A percentile compares a stretch with the other conserved stretches of the same genome.
These are phyloP conservation scores for Melanotaenia nigrans DNA, from an alignment of 2,797 vertebrate genomes.

Conservation along the genomic window DNA sequence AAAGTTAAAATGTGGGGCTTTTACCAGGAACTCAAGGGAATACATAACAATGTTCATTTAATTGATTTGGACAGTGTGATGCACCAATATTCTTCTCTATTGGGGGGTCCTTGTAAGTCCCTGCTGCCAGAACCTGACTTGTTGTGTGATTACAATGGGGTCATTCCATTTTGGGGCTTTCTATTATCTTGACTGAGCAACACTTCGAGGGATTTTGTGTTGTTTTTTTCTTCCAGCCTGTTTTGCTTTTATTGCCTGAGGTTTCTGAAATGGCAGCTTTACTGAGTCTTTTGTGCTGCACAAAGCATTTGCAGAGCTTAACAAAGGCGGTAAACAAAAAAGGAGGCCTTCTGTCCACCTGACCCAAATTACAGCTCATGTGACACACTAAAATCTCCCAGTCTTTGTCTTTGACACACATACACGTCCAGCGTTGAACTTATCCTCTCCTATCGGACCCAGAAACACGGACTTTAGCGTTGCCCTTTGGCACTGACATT, in stretches of 20 bases:
- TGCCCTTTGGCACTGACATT: slow-evolving; percentile 70
- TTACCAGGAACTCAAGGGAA: slow-evolving; percentile 6
- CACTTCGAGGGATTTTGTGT: slow-evolving; percentile 32
- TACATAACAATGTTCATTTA: slow-evolving; percentile 15
- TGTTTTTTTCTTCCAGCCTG: slow-evolving; percentile 32
- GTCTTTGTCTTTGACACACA: background rate
- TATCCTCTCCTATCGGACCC: slow-evolving; percentile 15
- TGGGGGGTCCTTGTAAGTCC: background rate
- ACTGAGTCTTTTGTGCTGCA: slow-evolving; percentile 47
- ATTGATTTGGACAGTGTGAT: background rate
- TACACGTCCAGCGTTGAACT: background rate
- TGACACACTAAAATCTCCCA: slow-evolving; percentile 25
- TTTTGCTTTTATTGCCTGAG: slow-evolving; percentile 45
- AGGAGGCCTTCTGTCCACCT: slow-evolving; percentile 29
- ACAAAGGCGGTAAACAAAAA: slow-evolving; percentile 35
- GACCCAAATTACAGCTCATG: slow-evolving; percentile 51
- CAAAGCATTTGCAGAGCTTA: slow-evolving; percentile 49
- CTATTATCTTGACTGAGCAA: slow-evolving; percentile 43
- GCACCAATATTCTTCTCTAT: background rate
- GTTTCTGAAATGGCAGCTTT: slow-evolving; percentile 47
- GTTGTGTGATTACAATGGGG: slow-evolving; percentile 41
- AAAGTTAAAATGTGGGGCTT: background rate
- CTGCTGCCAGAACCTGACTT: slow-evolving; percentile 14
- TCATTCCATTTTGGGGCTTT: slow-evolving; percentile 37
- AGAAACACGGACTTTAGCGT: slow-evolving; percentile 29